Conservation (phyloP, 2,888 invertebrate genomes). For the Tetheella fluctuosa region DNA sequence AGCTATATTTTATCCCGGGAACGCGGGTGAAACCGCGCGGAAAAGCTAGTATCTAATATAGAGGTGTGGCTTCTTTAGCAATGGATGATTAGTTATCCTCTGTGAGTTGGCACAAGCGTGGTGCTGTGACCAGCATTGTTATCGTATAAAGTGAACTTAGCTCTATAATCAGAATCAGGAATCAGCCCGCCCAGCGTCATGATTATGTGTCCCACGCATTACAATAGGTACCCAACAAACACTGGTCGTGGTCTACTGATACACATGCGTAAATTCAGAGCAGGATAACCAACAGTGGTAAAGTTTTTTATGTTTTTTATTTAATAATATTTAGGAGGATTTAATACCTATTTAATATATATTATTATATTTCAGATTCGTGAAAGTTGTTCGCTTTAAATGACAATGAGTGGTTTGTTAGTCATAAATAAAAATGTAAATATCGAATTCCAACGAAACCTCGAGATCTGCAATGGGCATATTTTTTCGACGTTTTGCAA, state of each 20-base stretch:
- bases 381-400: not conserved
- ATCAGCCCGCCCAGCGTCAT: slow-evolving; percentile 5
- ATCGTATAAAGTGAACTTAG: not conserved
- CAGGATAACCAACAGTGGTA: not conserved
- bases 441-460: not conserved
- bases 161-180: slow-evolving; percentile 2
- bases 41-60: too few species aligned
- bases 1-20: too few species aligned
- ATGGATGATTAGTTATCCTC: not conserved
- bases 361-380: not conserved
- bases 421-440: not conserved
- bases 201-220: not conserved
- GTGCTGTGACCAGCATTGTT: not conserved
- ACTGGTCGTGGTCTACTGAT: not conserved
- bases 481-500: slow-evolving; percentile 20
- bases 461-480: slow-evolving; percentile 6
- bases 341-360: too few species aligned
- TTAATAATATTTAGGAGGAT: too few species aligned
- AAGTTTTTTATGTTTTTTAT: not conserved
- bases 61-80: not conserved
- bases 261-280: not conserved
- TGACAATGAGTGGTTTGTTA: not conserved
- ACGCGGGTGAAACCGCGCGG: too few species aligned
- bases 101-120: not conserved
- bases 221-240: not conserved